Percentiles rank a stretch among this genome's conserved stretches.
Conservation (phyloP, 2,797 vertebrate genomes). For the Artibeus jamaicensis region DNA sequence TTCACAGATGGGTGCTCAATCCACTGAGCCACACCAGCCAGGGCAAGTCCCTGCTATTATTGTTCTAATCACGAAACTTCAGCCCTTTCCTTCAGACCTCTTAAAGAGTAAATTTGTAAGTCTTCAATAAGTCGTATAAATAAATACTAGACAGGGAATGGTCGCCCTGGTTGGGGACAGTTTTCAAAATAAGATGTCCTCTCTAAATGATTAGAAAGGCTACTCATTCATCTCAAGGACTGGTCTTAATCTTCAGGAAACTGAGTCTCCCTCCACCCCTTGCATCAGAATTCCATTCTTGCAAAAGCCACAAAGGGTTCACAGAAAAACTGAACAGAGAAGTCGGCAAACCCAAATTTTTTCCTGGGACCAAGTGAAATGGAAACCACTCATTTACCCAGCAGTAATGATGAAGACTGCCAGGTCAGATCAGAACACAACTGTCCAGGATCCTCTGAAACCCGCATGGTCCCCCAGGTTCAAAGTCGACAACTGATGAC, state of each 20-base stretch:
- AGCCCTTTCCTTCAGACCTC: not conserved
- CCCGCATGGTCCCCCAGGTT: not conserved
- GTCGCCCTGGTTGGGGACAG: not conserved
- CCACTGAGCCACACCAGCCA: no score
- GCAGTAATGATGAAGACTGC: not conserved
- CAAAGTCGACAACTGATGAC: not conserved
- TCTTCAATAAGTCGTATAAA: not conserved
- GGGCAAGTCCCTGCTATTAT: not conserved
- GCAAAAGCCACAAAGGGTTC: not conserved
- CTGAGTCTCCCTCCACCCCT: not conserved
- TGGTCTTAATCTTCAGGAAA: not conserved
- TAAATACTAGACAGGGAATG: not conserved
- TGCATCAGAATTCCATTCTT: not conserved
- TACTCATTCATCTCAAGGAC: not conserved
- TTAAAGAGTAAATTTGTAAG: not conserved
- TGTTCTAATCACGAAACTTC: not conserved
- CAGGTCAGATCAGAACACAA: not conserved
- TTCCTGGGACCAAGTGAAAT: not conserved
- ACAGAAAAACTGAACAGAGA: not conserved
- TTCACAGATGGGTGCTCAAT: no score
- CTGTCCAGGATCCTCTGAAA: not conserved
- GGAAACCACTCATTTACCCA: not conserved
- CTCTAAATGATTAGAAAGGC: not conserved
- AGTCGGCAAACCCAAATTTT: not conserved
- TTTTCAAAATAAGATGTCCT: not conserved